Conservation (phyloP, 2,797 vertebrate genomes). For the Allobates femoralis region DNA sequence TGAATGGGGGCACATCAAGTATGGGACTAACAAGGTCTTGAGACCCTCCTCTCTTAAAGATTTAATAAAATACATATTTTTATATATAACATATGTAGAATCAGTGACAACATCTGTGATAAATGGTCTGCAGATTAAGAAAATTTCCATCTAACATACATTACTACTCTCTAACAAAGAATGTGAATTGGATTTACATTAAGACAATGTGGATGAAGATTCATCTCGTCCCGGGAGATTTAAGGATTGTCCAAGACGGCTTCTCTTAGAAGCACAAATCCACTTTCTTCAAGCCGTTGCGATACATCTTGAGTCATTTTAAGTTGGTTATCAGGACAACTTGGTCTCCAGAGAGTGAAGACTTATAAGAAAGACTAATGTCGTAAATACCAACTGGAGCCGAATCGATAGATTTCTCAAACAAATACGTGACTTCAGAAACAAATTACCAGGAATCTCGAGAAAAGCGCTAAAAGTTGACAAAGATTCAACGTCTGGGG, state of each 20-base stretch:
- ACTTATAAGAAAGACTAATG: conserved; percentile 1
- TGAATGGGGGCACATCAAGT: too few species aligned
- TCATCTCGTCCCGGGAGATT: conserved; percentile 8
- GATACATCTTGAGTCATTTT: conserved; percentile 20
- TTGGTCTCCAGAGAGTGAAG: not conserved
- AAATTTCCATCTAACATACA: not conserved
- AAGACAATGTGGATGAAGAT: not conserved
- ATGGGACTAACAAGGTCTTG: too few species aligned
- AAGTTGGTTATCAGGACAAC: not conserved
- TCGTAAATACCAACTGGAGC: conserved; percentile 17
- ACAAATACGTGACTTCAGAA: conserved; percentile 17
- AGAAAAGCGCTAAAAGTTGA: not conserved
- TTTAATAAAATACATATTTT: not conserved
- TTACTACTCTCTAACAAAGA: not conserved
- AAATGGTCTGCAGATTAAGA: not conserved
- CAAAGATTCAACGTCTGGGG: not conserved
- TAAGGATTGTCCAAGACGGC: not conserved
- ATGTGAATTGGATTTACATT: conserved; percentile 1
- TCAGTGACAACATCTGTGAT: too few species aligned
- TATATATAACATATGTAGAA: not conserved
- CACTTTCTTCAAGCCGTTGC: not conserved
- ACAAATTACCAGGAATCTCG: conserved; percentile 15
- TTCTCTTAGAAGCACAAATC: conserved; percentile 21
- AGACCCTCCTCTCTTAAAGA: not conserved
- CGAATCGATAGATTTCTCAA: conserved; percentile 34